Conservation (phyloP, 2,888 invertebrate species). For the Lithophane leautieri region DNA sequence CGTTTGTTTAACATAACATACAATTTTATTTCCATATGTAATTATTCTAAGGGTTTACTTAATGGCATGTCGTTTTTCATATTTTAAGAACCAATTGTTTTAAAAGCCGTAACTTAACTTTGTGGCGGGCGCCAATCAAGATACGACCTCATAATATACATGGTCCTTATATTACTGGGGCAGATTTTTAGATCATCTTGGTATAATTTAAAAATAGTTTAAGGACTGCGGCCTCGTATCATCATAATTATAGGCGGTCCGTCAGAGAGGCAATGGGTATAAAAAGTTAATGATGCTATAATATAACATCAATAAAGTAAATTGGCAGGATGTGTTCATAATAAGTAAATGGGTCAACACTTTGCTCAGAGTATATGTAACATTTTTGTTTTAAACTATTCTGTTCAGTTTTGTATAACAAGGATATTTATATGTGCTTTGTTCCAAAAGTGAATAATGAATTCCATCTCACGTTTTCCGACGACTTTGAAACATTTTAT, state of each 20-base stretch:
- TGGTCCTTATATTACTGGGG: conserved; percentile 81
- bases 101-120: conserved; percentile 72
- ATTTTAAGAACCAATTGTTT: conserved; percentile 72
- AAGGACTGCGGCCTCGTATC: conserved; percentile 82
- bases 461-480: conserved; percentile 76
- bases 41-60: conserved; percentile 67
- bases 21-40: conserved; percentile 72
- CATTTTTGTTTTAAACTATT: conserved; percentile 62
- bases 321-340: conserved; percentile 87
- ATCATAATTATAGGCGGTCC: conserved; percentile 86
- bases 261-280: conserved; percentile 81
- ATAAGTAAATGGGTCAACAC: conserved; percentile 85
- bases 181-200: conserved; percentile 81
- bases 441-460: conserved; percentile 73
- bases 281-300: conserved; percentile 88
- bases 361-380: conserved; percentile 72
- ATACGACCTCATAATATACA: conserved; percentile 76
- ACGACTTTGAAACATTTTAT: conserved; percentile 77
- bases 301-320: conserved; percentile 88
- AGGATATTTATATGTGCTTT: conserved; percentile 52
- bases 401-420: conserved; percentile 48
- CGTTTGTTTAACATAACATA: conserved; percentile 64
- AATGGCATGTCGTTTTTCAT: conserved; percentile 70
- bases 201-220: conserved; percentile 88
- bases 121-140: conserved; percentile 80